These are phyloP conservation scores for Chloroceryle inda DNA, from an alignment of 2,797 vertebrate species.

Conservation along the genomic window DNA sequence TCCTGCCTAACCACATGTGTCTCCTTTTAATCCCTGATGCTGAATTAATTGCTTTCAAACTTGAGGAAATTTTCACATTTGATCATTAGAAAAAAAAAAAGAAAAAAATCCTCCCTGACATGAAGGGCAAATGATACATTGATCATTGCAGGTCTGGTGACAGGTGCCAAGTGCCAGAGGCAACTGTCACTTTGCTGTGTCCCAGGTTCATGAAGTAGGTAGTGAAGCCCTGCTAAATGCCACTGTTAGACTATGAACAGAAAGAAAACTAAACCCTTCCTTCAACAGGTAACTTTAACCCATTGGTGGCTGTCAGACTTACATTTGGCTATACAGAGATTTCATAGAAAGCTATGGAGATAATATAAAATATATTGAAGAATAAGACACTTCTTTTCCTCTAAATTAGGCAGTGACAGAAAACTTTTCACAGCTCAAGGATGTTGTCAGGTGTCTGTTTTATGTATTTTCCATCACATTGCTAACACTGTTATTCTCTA, in stretches of 20 bases:
- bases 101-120: neutral
- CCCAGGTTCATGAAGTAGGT: fast-evolving
- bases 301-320: neutral
- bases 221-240: slow-evolving; percentile 3
- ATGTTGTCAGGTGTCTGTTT: neutral
- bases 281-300: neutral
- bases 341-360: neutral
- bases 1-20: neutral
- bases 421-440: neutral
- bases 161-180: neutral
- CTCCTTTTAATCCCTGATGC: neutral
- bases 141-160: neutral
- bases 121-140: neutral
- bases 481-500: neutral
- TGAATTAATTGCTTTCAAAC: neutral
- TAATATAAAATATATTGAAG: neutral
- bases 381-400: fast-evolving
- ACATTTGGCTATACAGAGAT: neutral
- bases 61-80: neutral
- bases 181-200: neutral
- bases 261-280: neutral
- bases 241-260: neutral
- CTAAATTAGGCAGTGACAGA: neutral
- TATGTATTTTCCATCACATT: neutral
- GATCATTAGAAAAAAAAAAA: neutral